These are phyloP conservation scores for Coregonus suidteri DNA, from an alignment of 2,797 vertebrate genomes.

Conservation along the genomic window DNA sequence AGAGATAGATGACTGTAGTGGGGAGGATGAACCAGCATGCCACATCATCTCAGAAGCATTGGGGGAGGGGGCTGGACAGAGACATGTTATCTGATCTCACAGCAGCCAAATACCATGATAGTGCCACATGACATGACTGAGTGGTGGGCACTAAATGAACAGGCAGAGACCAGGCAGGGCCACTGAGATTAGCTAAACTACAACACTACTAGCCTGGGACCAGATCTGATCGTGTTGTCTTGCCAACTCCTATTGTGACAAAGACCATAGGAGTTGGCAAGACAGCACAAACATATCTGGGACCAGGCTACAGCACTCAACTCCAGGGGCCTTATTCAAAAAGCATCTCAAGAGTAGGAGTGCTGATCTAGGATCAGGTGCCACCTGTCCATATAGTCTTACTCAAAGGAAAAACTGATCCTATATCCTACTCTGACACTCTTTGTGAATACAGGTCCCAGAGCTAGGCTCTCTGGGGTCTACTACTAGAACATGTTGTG, in stretches of 20 bases:
- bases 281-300: too few relatives aligned
- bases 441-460: background rate
- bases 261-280: too few relatives aligned
- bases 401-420: background rate
- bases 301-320: background rate
- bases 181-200: background rate
- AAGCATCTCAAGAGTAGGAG: background rate
- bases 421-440: background rate
- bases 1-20: slow-evolving; percentile 69
- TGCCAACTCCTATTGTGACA: too few relatives aligned
- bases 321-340: too few relatives aligned
- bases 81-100: slow-evolving; percentile 76
- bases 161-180: slow-evolving; percentile 75
- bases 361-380: background rate
- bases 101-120: slow-evolving; percentile 78
- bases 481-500: background rate
- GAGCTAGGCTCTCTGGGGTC: background rate
- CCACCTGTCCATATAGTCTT: background rate
- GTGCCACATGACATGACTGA: slow-evolving; percentile 45
- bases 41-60: slow-evolving; percentile 77
- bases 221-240: too few relatives aligned
- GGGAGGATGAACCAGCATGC: slow-evolving; percentile 82
- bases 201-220: too few relatives aligned
- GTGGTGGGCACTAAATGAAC: slow-evolving; percentile 74
- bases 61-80: background rate